Evolutionary conservation across 2,113 vertebrate species (phyloP).

Genomic region (Cinclus mexicanus): DNA sequence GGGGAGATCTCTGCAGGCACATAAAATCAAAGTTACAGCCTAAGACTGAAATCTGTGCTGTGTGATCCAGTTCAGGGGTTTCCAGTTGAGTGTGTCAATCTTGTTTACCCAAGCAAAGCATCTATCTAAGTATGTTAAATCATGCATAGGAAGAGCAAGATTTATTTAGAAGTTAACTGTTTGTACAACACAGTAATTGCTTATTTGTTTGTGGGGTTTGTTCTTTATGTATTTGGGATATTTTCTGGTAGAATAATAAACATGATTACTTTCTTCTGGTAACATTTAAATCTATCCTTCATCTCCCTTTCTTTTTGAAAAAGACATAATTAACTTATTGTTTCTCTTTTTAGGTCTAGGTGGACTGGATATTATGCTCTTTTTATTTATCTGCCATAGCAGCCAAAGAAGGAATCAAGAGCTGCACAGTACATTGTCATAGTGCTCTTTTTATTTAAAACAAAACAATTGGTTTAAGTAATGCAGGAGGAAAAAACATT

Average conservation of each 20-base stretch:
- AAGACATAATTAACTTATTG: background rate
- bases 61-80: background rate
- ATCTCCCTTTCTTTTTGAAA: background rate
- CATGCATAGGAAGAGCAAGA: background rate
- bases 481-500: background rate
- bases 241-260: background rate
- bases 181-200: background rate
- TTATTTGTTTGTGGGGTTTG: background rate
- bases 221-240: background rate
- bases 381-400: background rate
- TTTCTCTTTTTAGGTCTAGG: background rate
- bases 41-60: background rate
- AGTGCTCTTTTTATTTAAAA: background rate
- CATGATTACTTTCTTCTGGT: background rate
- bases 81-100: background rate
- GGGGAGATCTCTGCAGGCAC: background rate
- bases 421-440: background rate
- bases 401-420: background rate
- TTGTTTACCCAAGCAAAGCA: background rate
- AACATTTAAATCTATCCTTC: background rate
- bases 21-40: background rate
- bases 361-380: background rate
- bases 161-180: background rate
- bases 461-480: background rate
- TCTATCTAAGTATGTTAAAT: background rate